Evolutionary conservation across 1,140 invertebrate genomes (phyloP).

Genomic region (Pantala flavescens): DNA sequence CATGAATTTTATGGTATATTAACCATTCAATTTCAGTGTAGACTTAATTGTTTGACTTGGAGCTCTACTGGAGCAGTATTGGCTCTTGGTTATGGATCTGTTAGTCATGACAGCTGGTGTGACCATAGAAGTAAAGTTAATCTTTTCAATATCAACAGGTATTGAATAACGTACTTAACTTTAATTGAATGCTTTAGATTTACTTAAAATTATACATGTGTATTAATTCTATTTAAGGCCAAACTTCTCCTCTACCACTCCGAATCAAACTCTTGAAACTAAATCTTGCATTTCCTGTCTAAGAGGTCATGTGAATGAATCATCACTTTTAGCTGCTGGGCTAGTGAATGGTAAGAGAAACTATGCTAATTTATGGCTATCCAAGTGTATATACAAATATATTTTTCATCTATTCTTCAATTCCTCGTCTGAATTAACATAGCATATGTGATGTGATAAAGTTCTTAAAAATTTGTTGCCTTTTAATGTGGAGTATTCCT

Average conservation of each 20-base stretch:
- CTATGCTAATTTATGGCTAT: too few species aligned
- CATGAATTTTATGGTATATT: constrained; percentile 14
- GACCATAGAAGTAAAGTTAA: constrained; percentile 34
- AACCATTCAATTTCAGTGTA: constrained; percentile 28
- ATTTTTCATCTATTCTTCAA: too few species aligned
- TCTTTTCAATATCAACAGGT: constrained; percentile 31
- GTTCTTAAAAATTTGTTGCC: too few species aligned
- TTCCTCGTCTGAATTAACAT: too few species aligned
- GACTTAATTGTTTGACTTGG: constrained; percentile 35
- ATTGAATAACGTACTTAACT: background rate
- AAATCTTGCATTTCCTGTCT: constrained; percentile 34
- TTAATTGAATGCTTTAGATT: background rate
- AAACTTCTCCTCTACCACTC: constrained; percentile 27
- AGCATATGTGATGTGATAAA: too few species aligned
- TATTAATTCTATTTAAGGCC: constrained; percentile 22
- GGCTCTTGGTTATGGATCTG: constrained; percentile 29
- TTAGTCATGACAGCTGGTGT: constrained; percentile 35
- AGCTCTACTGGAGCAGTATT: constrained; percentile 36
- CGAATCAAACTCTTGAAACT: constrained; percentile 31
- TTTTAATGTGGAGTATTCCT: too few species aligned
- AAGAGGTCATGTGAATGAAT: constrained; percentile 35
- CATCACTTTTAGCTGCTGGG: constrained; percentile 36
- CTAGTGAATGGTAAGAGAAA: constrained; percentile 32
- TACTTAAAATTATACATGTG: background rate
- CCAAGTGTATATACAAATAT: too few species aligned